phyloP scores from a whole-genome alignment of 1,140 invertebrate genomes.

The Plodia interpunctella region DNA sequence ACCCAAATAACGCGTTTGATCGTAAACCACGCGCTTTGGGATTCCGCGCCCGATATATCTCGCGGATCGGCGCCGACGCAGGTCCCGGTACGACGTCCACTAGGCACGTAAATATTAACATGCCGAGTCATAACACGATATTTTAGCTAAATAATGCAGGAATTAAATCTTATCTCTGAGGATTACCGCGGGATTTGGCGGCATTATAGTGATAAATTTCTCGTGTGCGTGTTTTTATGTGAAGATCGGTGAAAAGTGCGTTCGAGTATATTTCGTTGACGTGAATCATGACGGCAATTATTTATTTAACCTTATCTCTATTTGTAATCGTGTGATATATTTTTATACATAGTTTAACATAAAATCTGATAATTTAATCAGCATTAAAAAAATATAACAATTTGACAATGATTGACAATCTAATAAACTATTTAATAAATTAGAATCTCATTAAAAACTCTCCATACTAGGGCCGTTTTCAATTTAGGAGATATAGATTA shows the following conservation, averaged over 20 bases:
- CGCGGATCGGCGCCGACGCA: not conserved
- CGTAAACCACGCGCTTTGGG: constrained; percentile 1
- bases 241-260: not conserved
- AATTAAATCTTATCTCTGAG: not conserved
- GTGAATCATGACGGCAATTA: too few relatives aligned
- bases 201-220: not conserved
- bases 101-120: constrained; percentile 1
- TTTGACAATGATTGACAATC: too few relatives aligned
- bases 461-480: too few relatives aligned
- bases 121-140: not conserved
- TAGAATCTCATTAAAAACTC: too few relatives aligned
- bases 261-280: too few relatives aligned
- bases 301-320: too few relatives aligned
- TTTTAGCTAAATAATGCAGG: not conserved
- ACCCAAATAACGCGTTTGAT: constrained; percentile 5
- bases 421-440: too few relatives aligned
- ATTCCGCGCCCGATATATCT: constrained; percentile 5
- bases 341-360: too few relatives aligned
- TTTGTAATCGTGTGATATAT: too few relatives aligned
- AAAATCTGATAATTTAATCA: too few relatives aligned
- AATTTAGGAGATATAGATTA: too few relatives aligned
- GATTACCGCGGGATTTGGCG: not conserved
- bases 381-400: too few relatives aligned
- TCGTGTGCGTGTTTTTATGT: not conserved
- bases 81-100: not conserved